Conservation (phyloP, 2,888 invertebrate genomes). For the Drosophila multiciliata region DNA sequence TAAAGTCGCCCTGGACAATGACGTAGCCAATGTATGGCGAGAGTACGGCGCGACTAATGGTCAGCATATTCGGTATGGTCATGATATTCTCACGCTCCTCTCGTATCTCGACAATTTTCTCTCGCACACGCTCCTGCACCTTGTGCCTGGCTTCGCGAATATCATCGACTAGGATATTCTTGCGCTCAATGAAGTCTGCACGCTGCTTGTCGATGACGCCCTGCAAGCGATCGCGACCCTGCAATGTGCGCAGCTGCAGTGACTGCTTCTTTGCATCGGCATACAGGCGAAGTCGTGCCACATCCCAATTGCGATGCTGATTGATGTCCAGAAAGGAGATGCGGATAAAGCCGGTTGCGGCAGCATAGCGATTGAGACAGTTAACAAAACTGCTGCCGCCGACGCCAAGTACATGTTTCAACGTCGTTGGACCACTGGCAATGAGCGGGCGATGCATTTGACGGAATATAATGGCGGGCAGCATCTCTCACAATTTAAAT, state of each 20-base stretch:
- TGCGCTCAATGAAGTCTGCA: slow-evolving; percentile 87
- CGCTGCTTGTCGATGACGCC: slow-evolving; percentile 88
- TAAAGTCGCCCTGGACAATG: slow-evolving; percentile 92
- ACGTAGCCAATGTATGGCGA: slow-evolving; percentile 96
- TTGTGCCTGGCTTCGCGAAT: slow-evolving; percentile 90
- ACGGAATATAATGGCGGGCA: slow-evolving; percentile 83
- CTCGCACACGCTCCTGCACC: slow-evolving; percentile 90
- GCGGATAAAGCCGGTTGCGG: slow-evolving; percentile 83
- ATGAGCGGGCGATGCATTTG: slow-evolving; percentile 78
- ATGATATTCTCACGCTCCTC: slow-evolving; percentile 92
- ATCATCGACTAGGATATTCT: slow-evolving; percentile 89
- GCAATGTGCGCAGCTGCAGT: slow-evolving; percentile 81
- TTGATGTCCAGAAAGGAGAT: slow-evolving; percentile 83
- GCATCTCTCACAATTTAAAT: slow-evolving; percentile 63
- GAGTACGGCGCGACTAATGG: slow-evolving; percentile 92
- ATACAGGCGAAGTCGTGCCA: slow-evolving; percentile 81
- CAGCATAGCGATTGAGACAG: slow-evolving; percentile 83
- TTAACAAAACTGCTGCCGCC: slow-evolving; percentile 76
- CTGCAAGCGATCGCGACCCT: slow-evolving; percentile 86
- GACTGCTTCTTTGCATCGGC: slow-evolving; percentile 83
- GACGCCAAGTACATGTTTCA: slow-evolving; percentile 72
- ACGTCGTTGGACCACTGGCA: slow-evolving; percentile 71
- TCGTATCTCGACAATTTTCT: slow-evolving; percentile 88
- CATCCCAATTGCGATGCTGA: slow-evolving; percentile 82
- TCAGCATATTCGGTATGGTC: slow-evolving; percentile 97